Evolutionary conservation across 2,113 vertebrate genomes (phyloP), one percentile per base, ranked within the genome.

Genomic region (Paradoxurus hermaphroditus): DNA sequence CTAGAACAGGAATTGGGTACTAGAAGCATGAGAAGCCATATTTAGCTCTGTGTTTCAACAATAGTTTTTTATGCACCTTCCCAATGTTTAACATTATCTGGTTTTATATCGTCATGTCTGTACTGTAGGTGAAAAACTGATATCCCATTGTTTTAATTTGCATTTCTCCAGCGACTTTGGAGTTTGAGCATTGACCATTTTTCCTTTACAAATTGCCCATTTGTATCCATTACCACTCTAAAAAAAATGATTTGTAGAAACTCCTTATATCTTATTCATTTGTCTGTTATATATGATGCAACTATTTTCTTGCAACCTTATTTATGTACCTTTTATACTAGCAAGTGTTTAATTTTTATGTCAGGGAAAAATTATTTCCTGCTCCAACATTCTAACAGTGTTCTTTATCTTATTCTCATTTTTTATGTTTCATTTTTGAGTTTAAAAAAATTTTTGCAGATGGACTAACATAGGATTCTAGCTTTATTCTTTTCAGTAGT

Each of bases 281-380:
- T 95, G 44, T 86, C 88, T 94, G 36, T 92, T 86, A 51, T 65
- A 70, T 93, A 70, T 65, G 86, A 86, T 77, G 16, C 39, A 95
- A 27, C 63, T 90, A 53, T 91, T 96, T 89, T 95, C 44, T 81
- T 81, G 5, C 73, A 82, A 70, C 86, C 44, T 94, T 94, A 93
- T 88, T 96, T 88, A 91, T 97, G 79, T 85, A 62, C 31, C n/a
- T 95, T 94, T 96, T 87, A 87, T 92, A 53, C 44, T 67, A 93
- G 41, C 88, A 78, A 92, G 41, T 86, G 29, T 92, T 97, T 94
- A 41, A 65, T 95, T 91, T 95, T 90, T 82, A 44, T 90, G 41
- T 95, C 67, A 97, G 56, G 83, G 46, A 73, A 67, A 81, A 96
- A 78, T 75, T 4, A 53, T 51, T 29, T 21, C 87, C 41, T 77